Evolutionary conservation across 1,140 invertebrate genomes (phyloP).

Genomic region (Formica selysi): DNA sequence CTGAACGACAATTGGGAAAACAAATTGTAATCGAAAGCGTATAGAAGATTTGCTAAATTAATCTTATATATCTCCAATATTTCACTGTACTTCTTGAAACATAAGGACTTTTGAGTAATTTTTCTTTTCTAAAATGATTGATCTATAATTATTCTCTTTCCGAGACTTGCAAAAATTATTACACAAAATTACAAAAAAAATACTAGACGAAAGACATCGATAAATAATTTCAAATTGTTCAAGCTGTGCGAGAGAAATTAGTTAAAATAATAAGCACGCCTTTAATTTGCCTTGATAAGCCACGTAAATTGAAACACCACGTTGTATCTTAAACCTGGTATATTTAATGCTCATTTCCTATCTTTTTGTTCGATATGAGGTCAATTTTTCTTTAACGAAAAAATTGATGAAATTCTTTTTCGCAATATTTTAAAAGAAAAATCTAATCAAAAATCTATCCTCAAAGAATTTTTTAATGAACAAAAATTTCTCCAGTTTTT

Average conservation of each 20-base stretch:
- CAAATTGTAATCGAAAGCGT: not conserved
- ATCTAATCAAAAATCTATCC: not conserved
- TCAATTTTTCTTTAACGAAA: not conserved
- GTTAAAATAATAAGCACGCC: no score
- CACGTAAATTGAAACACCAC: no score
- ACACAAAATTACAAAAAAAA: not conserved
- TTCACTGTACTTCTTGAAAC: not conserved
- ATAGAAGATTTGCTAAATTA: not conserved
- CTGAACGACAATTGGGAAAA: not conserved
- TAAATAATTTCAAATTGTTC: slow-evolving; percentile 4
- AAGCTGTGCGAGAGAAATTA: no score
- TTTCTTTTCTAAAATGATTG: not conserved
- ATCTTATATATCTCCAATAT: not conserved
- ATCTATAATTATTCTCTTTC: not conserved
- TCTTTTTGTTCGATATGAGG: not conserved
- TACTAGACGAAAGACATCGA: not conserved
- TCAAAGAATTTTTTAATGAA: not conserved
- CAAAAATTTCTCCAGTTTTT: not conserved
- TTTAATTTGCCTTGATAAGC: no score
- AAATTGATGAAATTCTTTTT: not conserved
- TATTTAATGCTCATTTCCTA: not conserved
- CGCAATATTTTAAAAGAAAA: not conserved
- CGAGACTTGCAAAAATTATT: no score
- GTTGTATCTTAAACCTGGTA: no score
- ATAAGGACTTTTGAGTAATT: not conserved